These are phyloP conservation scores for Sinosuthora webbiana DNA, from an alignment of 2,113 vertebrate genomes.

Conservation along the genomic window DNA sequence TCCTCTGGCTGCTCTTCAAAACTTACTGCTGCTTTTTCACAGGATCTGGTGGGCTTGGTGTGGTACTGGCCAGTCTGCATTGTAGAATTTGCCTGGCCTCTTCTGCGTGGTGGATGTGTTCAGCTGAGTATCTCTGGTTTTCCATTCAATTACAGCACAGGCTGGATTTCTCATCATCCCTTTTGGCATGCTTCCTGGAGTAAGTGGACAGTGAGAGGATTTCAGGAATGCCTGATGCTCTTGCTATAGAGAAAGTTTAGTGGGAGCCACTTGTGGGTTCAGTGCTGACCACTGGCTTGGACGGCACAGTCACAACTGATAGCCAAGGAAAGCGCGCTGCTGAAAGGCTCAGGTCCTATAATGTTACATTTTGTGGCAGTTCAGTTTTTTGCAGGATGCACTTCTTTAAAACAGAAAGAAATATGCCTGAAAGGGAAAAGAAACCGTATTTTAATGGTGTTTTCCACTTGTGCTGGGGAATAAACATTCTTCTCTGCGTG, in stretches of 20 bases:
- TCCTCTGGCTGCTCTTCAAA: background rate
- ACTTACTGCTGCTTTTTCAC: background rate
- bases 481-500: background rate
- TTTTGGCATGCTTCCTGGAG: slow-evolving; percentile 7
- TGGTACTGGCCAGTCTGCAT: background rate
- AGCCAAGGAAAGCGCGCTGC: slow-evolving; percentile 59
- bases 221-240: slow-evolving; percentile 12
- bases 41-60: background rate
- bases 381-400: slow-evolving; percentile 45
- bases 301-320: background rate
- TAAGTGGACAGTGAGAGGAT: background rate
- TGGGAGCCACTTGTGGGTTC: slow-evolving; percentile 54
- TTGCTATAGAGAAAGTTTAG: slow-evolving; percentile 25
- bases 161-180: slow-evolving; percentile 27
- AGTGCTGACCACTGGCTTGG: background rate
- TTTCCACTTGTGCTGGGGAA: background rate
- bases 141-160: background rate
- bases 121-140: background rate
- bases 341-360: slow-evolving; percentile 29
- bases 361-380: slow-evolving; percentile 19
- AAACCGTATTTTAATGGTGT: background rate
- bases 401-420: slow-evolving; percentile 36
- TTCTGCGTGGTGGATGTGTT: background rate
- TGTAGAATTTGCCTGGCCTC: background rate
- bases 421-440: slow-evolving; percentile 3